phyloP scores from a whole-genome alignment of 2,888 invertebrate genomes.

The Hybos culiciformis region DNA sequence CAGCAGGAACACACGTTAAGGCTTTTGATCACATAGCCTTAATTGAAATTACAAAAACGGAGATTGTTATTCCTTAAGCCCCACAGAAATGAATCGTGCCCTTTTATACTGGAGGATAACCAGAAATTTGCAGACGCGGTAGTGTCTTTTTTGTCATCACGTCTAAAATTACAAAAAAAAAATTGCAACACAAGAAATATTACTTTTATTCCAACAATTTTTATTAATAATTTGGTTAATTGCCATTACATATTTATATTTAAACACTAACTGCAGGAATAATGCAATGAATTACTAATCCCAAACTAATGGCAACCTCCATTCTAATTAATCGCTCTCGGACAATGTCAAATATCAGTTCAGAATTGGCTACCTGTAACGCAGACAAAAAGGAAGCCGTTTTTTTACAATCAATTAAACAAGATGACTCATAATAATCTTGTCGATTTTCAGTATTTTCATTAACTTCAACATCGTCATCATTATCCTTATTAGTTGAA shows the following conservation, averaged over 20 bases:
- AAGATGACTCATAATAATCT: constrained; percentile 36
- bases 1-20: too few species aligned
- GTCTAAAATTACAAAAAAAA: too few species aligned
- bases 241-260: constrained; percentile 8
- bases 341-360: constrained; percentile 63
- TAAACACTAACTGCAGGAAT: constrained; percentile 49
- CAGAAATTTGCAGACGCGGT: too few species aligned
- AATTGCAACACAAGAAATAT: background rate
- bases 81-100: too few species aligned
- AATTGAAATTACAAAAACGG: too few species aligned
- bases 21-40: too few species aligned
- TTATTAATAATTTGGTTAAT: background rate
- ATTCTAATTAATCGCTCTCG: constrained; percentile 60
- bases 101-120: too few species aligned
- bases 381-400: constrained; percentile 65
- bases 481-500: constrained; percentile 17
- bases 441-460: constrained; percentile 8
- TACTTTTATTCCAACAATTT: background rate
- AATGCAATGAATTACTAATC: constrained; percentile 66
- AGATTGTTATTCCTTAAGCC: too few species aligned
- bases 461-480: constrained; percentile 4
- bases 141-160: too few species aligned
- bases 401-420: constrained; percentile 64
- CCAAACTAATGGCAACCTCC: constrained; percentile 56
- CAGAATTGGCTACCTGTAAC: constrained; percentile 58